phyloP scores from a whole-genome alignment of 2,113 vertebrate genomes.

The Notothenia rossii region DNA sequence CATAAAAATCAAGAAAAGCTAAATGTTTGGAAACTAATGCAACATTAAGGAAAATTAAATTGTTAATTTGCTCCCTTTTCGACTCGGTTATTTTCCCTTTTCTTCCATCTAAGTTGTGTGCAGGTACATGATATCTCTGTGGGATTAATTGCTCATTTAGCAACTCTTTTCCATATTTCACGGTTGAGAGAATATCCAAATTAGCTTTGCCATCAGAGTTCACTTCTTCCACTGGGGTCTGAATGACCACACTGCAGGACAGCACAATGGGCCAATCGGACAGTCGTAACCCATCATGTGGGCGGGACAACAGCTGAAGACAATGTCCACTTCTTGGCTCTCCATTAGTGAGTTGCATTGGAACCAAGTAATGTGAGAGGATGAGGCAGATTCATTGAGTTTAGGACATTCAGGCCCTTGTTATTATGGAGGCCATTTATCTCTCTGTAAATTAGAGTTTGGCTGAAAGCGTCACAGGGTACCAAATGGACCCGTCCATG shows the following conservation, averaged over 20 bases:
- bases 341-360: slow-evolving; percentile 25
- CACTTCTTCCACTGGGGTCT: slow-evolving; percentile 71
- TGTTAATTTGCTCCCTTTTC: slow-evolving; percentile 40
- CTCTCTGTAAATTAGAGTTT: slow-evolving; percentile 79
- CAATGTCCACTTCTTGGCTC: slow-evolving; percentile 26
- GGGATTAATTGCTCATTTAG: slow-evolving; percentile 83
- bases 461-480: slow-evolving; percentile 76
- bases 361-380: slow-evolving; percentile 52
- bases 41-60: slow-evolving; percentile 51
- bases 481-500: slow-evolving; percentile 76
- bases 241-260: slow-evolving; percentile 71
- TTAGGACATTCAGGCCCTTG: slow-evolving; percentile 50
- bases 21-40: slow-evolving; percentile 11
- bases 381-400: slow-evolving; percentile 55
- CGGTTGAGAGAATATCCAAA: slow-evolving; percentile 78
- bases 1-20: slow-evolving; percentile 18
- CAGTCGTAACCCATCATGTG: slow-evolving; percentile 39
- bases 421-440: slow-evolving; percentile 79
- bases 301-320: slow-evolving; percentile 48
- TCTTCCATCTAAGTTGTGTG: slow-evolving; percentile 61
- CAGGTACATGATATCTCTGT: slow-evolving; percentile 75
- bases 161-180: slow-evolving; percentile 81
- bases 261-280: slow-evolving; percentile 57
- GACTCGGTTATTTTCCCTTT: slow-evolving; percentile 26
- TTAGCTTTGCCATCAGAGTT: slow-evolving; percentile 81